Evolutionary conservation across 2,797 vertebrate species (phyloP).

Genomic region (Diceros bicornis): DNA sequence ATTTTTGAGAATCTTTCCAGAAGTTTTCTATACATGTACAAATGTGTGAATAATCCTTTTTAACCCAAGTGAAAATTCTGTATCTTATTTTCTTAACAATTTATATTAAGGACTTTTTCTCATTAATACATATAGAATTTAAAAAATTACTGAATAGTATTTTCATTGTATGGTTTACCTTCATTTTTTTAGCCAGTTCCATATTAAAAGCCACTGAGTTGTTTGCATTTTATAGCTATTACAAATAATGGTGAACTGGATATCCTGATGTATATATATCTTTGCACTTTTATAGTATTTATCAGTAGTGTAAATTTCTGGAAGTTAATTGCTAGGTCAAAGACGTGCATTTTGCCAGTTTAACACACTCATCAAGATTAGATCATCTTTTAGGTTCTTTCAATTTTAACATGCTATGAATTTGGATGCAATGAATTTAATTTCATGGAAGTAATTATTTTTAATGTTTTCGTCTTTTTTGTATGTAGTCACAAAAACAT

Average conservation of each 20-base stretch:
- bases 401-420: conserved; percentile 50
- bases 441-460: conserved; percentile 63
- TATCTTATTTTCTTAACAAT: conserved; percentile 45
- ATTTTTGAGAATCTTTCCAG: conserved; percentile 53
- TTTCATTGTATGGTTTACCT: neutral
- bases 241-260: conserved; percentile 28
- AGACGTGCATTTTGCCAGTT: conserved; percentile 44
- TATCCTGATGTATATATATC: neutral
- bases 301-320: conserved; percentile 52
- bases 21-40: neutral
- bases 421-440: conserved; percentile 64
- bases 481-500: conserved; percentile 93
- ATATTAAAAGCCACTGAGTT: conserved; percentile 2
- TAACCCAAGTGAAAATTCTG: conserved; percentile 50
- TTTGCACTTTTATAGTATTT: conserved; percentile 10
- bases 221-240: conserved; percentile 25
- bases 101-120: conserved; percentile 13
- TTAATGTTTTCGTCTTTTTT: conserved; percentile 79
- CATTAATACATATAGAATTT: neutral
- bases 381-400: conserved; percentile 44
- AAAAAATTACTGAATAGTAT: neutral
- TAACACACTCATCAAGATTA: neutral
- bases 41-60: conserved; percentile 62
- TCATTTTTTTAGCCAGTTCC: conserved; percentile 53
- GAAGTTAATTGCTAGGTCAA: conserved; percentile 34